phyloP scores from a whole-genome alignment of 2,113 vertebrate species.

The Dicrurus megarhynchus region DNA sequence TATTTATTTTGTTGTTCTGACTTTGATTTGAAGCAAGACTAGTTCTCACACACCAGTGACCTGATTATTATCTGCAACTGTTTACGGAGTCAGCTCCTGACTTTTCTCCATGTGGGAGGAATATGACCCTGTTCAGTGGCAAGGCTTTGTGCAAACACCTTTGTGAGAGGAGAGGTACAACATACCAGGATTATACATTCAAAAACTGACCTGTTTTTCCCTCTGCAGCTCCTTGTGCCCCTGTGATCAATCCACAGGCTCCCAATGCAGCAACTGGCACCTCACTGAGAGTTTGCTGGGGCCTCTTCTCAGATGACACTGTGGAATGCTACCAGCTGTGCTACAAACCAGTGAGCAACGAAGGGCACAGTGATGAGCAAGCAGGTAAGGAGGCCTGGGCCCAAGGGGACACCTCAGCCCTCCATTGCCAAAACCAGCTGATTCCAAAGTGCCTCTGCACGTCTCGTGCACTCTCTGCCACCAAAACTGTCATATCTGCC shows the following conservation, averaged over 20 bases:
- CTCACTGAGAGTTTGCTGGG: conserved; percentile 89
- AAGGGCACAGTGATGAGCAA: conserved; percentile 45
- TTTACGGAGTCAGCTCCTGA: background rate
- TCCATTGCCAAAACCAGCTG: background rate
- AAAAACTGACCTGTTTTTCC: background rate
- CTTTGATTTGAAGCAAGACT: background rate
- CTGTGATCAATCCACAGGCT: conserved; percentile 90
- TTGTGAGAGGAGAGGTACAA: background rate
- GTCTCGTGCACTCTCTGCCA: background rate
- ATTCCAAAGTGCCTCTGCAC: background rate
- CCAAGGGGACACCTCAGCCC: background rate
- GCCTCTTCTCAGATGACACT: conserved; percentile 90
- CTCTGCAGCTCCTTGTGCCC: conserved; percentile 88
- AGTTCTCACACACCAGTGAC: background rate
- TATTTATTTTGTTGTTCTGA: background rate
- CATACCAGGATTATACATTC: background rate
- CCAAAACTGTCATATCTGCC: background rate
- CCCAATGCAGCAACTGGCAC: conserved; percentile 85
- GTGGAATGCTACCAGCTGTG: conserved; percentile 88
- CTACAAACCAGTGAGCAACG: conserved; percentile 80
- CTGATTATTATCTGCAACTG: background rate
- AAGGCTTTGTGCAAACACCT: background rate
- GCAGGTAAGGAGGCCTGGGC: conserved; percentile 71
- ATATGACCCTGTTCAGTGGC: background rate
- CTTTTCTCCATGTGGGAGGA: background rate